A percentile compares a stretch with the other conserved stretches of the same genome.
phyloP scores from a whole-genome alignment of 2,888 invertebrate genomes.

The Phymatocera aterrima region DNA sequence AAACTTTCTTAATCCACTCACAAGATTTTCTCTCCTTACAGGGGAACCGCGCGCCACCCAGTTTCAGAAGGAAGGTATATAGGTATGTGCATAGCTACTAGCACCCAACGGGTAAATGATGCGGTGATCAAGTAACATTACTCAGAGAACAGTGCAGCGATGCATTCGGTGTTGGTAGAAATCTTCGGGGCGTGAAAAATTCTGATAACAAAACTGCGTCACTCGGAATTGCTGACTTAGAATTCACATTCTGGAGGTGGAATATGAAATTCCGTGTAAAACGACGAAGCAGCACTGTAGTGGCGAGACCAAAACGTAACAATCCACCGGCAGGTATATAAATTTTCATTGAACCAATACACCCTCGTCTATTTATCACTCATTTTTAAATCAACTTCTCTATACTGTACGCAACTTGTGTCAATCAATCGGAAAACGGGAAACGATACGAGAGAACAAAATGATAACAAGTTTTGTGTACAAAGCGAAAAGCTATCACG shows the following conservation, averaged over 20 bases:
- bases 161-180: background rate
- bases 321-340: too few species aligned
- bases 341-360: too few species aligned
- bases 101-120: background rate
- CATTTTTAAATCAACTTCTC: too few species aligned
- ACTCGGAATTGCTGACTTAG: background rate
- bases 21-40: background rate
- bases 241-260: background rate
- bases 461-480: background rate
- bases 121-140: background rate
- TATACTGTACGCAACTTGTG: too few species aligned
- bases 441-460: background rate
- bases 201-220: background rate
- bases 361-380: too few species aligned
- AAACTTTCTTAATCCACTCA: conserved; percentile 34
- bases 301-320: too few species aligned
- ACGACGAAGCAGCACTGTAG: too few species aligned
- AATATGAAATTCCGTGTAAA: too few species aligned
- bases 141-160: background rate
- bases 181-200: background rate
- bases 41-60: background rate
- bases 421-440: too few species aligned
- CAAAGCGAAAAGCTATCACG: background rate
- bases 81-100: background rate
- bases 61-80: background rate